phyloP scores from a whole-genome alignment of 2,888 invertebrate species.

The Plagodis pulveraria region DNA sequence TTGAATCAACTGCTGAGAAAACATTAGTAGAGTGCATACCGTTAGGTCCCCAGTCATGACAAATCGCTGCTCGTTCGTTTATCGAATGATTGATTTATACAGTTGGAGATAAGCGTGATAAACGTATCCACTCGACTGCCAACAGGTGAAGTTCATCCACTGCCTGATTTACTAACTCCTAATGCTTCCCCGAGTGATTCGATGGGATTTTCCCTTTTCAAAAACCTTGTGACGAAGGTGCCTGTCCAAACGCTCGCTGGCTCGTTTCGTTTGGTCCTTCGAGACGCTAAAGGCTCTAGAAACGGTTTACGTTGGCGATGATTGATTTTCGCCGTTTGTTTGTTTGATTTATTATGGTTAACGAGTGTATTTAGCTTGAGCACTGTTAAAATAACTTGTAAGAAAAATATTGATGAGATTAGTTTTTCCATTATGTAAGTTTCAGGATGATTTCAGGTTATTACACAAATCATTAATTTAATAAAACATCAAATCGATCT shows the following conservation, averaged over 20 bases:
- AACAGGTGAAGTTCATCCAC: constrained; percentile 71
- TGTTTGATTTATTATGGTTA: constrained; percentile 53
- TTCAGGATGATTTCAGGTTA: no score
- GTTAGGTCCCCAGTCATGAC: constrained; percentile 54
- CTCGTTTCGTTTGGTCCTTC: constrained; percentile 46
- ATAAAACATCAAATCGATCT: no score
- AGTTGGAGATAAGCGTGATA: constrained; percentile 36
- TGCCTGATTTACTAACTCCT: constrained; percentile 75
- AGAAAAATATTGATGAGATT: no score
- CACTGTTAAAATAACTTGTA: background rate
- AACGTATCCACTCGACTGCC: constrained; percentile 46
- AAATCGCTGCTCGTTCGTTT: constrained; percentile 68
- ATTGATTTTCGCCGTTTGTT: constrained; percentile 60
- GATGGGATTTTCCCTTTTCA: constrained; percentile 74
- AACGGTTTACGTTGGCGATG: constrained; percentile 58
- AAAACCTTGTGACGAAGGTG: constrained; percentile 69
- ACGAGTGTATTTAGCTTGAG: constrained; percentile 29
- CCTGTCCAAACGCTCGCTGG: constrained; percentile 43
- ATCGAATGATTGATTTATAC: constrained; percentile 83
- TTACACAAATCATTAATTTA: no score
- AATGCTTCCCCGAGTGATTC: constrained; percentile 65
- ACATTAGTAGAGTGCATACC: constrained; percentile 48
- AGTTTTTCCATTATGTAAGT: no score
- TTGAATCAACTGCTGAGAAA: constrained; percentile 35
- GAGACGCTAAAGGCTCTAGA: constrained; percentile 56